Evolutionary conservation across 2,113 vertebrate genomes (phyloP), one percentile per base, ranked within the genome.

Genomic region (Apodemus sylvaticus): DNA sequence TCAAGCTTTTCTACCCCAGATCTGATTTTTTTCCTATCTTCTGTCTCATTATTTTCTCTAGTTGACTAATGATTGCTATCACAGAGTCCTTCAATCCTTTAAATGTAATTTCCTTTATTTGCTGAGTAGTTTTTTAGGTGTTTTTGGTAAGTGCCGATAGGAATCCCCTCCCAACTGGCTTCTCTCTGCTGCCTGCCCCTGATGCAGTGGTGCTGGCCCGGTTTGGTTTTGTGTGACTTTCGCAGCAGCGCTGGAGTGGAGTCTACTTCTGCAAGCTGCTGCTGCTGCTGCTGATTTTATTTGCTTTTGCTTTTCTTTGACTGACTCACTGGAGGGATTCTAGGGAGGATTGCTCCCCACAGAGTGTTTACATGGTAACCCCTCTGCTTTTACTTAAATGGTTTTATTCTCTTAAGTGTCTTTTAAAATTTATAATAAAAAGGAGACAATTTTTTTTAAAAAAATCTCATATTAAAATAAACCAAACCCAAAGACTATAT

Each of bases 41-140:
- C 83, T 74, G 26, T 55, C 24, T 82, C 48, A 74, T 82, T 76
- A 48, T 64, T 79, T 42, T 87, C 22, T 91, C 42, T 66, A 62
- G 51, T 64, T 92, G 13, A 31, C 31, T 85, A 77, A n/a, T 48
- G 20, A 89, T 51, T 86, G 6, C 53, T 60, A 45, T 45, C 7
- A 45, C 24, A 31, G 9, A 36, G 77, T 85, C 86, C 51, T 90
- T 55, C 42, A 74, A 24, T 58, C 90, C 34, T 66, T 90, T 48
- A 87, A 74, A 66, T 31, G 81, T 66, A 68, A 7, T 86, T 94
- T 96, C 45, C 88, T 96, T 94, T 91, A 51, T 96, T 77, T 13
- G 45, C 86, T 55, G 31, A 90, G 64, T 22, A 55, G 53, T 58
- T 74, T 45, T 31, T 81, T 91, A 12, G 51, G 85, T 89, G 68